A percentile compares a stretch with the other conserved stretches of the same genome.
phyloP scores from a whole-genome alignment of 1,140 invertebrate genomes.

The Diprion similis region DNA sequence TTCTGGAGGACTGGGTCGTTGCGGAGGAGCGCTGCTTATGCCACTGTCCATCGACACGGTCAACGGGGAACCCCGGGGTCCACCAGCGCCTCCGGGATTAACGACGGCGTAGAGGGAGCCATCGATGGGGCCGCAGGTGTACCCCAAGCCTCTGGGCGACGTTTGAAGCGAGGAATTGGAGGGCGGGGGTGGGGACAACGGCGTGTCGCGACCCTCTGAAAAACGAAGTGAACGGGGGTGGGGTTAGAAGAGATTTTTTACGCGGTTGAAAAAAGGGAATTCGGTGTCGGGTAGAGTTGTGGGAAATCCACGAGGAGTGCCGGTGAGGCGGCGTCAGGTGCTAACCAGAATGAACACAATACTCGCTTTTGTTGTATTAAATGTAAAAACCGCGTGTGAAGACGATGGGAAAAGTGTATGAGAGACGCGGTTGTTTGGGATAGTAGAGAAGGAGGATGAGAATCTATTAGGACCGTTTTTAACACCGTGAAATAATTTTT shows the following conservation, averaged over 20 bases:
- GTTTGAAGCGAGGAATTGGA: conserved; percentile 53
- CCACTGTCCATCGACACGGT: conserved; percentile 86
- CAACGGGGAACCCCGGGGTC: conserved; percentile 70
- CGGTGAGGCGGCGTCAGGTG: neutral
- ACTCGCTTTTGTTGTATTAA: conserved; percentile 3
- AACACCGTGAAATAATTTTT: too few relatives aligned
- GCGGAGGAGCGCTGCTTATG: conserved; percentile 71
- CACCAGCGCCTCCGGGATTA: conserved; percentile 63
- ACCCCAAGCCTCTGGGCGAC: conserved; percentile 58
- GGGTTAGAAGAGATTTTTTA: conserved; percentile 15
- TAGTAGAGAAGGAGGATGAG: too few relatives aligned
- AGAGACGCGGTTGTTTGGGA: too few relatives aligned
- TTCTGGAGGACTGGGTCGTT: conserved; percentile 57
- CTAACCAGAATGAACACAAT: conserved; percentile 16
- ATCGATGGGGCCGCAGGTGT: conserved; percentile 85
- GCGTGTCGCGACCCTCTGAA: conserved; percentile 56
- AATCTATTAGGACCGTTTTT: too few relatives aligned
- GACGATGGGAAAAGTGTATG: too few relatives aligned
- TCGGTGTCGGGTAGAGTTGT: neutral
- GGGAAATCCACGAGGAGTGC: neutral
- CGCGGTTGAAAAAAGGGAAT: conserved; percentile 11
- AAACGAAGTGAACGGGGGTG: conserved; percentile 29
- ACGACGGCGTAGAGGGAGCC: conserved; percentile 88
- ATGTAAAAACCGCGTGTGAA: neutral
- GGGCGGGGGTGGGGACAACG: conserved; percentile 51